These are phyloP conservation scores for Pollenia angustigena DNA, from an alignment of 2,888 invertebrate species.

Conservation along the genomic window DNA sequence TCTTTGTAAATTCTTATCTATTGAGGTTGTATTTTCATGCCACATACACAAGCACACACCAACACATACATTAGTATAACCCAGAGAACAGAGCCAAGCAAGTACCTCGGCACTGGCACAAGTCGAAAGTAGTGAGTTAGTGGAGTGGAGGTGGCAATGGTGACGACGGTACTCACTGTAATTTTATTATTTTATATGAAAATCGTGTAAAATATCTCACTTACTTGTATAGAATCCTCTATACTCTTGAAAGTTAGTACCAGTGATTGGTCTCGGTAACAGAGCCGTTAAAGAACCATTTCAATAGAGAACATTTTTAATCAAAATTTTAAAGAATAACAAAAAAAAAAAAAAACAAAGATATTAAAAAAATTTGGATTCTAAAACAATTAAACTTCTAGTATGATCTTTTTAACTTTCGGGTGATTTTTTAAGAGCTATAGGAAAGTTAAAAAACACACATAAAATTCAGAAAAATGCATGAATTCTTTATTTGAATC, in stretches of 20 bases:
- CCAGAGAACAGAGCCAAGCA: background rate
- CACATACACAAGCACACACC: background rate
- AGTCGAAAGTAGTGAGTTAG: background rate
- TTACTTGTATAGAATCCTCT: slow-evolving; percentile 4
- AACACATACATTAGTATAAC: background rate
- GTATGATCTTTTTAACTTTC: too few relatives aligned
- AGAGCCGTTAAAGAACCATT: background rate
- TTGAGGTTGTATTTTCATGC: slow-evolving; percentile 36
- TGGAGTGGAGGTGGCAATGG: background rate
- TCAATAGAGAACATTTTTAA: background rate
- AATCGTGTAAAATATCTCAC: slow-evolving; percentile 6
- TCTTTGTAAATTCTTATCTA: slow-evolving; percentile 29
- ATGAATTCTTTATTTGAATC: too few relatives aligned
- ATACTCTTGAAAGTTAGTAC: slow-evolving; percentile 6
- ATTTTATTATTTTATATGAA: slow-evolving; percentile 12
- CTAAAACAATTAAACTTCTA: too few relatives aligned
- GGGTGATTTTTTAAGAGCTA: too few relatives aligned
- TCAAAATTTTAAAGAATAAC: background rate
- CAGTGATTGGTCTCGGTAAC: background rate
- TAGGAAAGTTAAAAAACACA: too few relatives aligned
- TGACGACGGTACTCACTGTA: slow-evolving; percentile 5
- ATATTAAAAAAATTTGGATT: too few relatives aligned
- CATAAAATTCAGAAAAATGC: too few relatives aligned
- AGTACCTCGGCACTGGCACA: background rate
- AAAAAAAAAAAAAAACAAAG: too few relatives aligned